phyloP scores from a whole-genome alignment of 2,113 vertebrate genomes.

The Neolamprologus falcicula region DNA sequence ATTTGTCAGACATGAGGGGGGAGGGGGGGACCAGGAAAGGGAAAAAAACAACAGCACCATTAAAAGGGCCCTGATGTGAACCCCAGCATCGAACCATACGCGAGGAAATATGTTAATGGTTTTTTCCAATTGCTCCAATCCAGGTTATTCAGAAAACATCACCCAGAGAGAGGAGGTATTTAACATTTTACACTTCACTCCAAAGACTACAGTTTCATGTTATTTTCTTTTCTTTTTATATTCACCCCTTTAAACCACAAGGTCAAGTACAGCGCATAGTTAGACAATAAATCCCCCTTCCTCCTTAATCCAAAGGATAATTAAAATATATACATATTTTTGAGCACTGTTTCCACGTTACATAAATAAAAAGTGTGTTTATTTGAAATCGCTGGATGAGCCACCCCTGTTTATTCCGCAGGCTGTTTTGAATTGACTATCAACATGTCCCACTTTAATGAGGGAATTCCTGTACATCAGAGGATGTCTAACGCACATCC shows the following conservation, averaged over 20 bases:
- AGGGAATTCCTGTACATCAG: constrained; percentile 65
- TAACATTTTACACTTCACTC: constrained; percentile 6
- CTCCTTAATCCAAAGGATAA: not conserved
- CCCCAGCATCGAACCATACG: constrained; percentile 34
- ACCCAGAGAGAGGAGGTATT: constrained; percentile 10
- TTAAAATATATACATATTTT: constrained; percentile 19
- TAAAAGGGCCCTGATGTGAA: constrained; percentile 23
- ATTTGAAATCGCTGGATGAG: constrained; percentile 38
- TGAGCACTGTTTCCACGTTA: constrained; percentile 29
- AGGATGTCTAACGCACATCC: constrained; percentile 68
- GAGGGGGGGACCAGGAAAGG: constrained; percentile 3
- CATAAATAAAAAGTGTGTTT: constrained; percentile 54
- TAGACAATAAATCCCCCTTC: not conserved
- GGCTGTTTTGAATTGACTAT: constrained; percentile 47
- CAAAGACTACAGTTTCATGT: not conserved
- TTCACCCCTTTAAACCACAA: not conserved
- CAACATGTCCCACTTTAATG: constrained; percentile 61
- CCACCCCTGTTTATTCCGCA: constrained; percentile 62
- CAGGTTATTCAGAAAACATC: constrained; percentile 28
- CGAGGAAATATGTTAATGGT: constrained; percentile 47
- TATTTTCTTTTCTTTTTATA: not conserved
- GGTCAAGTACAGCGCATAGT: not conserved
- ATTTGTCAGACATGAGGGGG: constrained; percentile 61
- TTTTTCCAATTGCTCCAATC: constrained; percentile 40
- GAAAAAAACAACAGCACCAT: constrained; percentile 44